phyloP scores from a whole-genome alignment of 2,888 invertebrate species.

The Ptychoptera contaminata region DNA sequence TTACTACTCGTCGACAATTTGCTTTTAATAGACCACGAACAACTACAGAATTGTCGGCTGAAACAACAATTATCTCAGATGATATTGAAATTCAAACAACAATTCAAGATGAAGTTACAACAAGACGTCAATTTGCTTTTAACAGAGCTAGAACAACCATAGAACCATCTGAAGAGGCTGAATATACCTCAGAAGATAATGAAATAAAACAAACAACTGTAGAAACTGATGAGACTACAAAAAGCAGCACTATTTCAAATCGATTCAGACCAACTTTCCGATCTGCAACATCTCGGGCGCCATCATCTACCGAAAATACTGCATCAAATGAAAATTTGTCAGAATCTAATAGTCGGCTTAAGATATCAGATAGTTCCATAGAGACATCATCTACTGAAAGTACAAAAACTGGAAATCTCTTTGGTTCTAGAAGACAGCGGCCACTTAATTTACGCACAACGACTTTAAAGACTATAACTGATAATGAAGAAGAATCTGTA shows the following conservation, averaged over 20 bases:
- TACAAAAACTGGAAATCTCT: too few relatives aligned
- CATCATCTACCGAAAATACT: too few relatives aligned
- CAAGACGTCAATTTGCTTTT: not conserved
- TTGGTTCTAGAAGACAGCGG: too few relatives aligned
- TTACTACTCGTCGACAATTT: not conserved
- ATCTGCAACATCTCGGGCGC: too few relatives aligned
- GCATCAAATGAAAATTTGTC: too few relatives aligned
- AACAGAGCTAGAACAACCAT: not conserved
- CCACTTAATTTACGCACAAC: too few relatives aligned
- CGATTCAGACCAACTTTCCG: not conserved
- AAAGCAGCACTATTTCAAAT: not conserved
- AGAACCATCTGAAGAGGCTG: not conserved
- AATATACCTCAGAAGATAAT: not conserved
- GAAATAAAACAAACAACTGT: not conserved
- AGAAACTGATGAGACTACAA: slow-evolving; percentile 1
- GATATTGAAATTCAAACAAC: not conserved
- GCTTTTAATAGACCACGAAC: not conserved
- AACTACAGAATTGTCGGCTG: not conserved
- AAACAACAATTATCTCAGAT: not conserved
- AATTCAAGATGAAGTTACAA: not conserved
- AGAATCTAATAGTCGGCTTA: too few relatives aligned
- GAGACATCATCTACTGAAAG: too few relatives aligned
- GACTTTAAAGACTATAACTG: too few relatives aligned
- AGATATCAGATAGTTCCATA: too few relatives aligned
- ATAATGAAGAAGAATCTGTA: too few relatives aligned